Conservation (phyloP, 2,113 vertebrate genomes). For the Chionodraco myersi region DNA sequence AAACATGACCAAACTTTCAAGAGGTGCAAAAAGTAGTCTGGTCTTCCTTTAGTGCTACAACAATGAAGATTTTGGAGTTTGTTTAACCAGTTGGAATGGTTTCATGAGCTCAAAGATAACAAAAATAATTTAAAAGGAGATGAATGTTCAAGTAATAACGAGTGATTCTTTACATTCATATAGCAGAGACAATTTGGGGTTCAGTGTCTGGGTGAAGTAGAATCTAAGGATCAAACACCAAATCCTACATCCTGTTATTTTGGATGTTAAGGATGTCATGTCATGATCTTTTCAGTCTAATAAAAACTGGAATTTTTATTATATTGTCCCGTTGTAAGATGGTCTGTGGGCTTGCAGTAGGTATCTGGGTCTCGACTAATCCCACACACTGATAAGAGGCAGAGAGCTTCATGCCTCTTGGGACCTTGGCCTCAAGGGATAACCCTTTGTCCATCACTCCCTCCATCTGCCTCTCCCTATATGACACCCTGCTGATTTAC, state of each 20-base stretch:
- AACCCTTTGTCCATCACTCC: slow-evolving; percentile 54
- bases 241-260: neutral
- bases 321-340: slow-evolving; percentile 20
- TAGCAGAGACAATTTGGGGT: neutral
- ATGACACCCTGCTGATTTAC: slow-evolving; percentile 62
- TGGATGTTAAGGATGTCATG: neutral
- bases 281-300: slow-evolving; percentile 8
- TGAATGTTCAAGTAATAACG: neutral
- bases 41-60: neutral
- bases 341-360: neutral
- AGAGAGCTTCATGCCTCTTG: slow-evolving; percentile 33
- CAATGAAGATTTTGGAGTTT: neutral
- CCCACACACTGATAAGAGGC: slow-evolving; percentile 42
- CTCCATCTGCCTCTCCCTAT: slow-evolving; percentile 36
- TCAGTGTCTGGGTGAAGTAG: neutral
- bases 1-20: neutral
- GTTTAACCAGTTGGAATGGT: neutral
- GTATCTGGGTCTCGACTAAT: slow-evolving; percentile 23
- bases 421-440: slow-evolving; percentile 42
- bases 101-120: neutral
- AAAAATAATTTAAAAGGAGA: neutral
- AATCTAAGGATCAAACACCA: neutral
- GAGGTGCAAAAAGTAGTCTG: neutral
- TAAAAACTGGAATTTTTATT: slow-evolving; percentile 26
- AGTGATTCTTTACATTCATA: neutral